Percentiles rank a stretch among this genome's conserved stretches.
Evolutionary conservation across 2,888 invertebrate genomes (phyloP).

Genomic region (Pollenia amentaria): DNA sequence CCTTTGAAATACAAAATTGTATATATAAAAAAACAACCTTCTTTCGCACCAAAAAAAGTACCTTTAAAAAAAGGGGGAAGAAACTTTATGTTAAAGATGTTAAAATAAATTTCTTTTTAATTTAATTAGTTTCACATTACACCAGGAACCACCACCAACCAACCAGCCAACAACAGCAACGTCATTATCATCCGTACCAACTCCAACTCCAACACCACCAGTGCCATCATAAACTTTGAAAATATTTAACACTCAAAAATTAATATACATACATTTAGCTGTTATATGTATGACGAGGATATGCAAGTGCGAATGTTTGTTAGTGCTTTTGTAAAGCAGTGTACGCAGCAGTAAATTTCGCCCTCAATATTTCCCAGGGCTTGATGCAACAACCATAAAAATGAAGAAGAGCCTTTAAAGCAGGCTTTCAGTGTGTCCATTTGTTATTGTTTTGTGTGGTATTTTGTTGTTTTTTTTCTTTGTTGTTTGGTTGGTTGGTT

Average conservation of each 20-base stretch:
- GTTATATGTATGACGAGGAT: constrained; percentile 38
- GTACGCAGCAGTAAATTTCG: constrained; percentile 61
- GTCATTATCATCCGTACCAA: constrained; percentile 45
- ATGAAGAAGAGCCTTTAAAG: constrained; percentile 45
- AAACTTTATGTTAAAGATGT: constrained; percentile 72
- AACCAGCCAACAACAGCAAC: constrained; percentile 20
- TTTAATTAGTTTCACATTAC: constrained; percentile 75
- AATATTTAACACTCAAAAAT: constrained; percentile 72
- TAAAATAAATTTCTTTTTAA: constrained; percentile 75
- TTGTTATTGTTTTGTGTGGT: constrained; percentile 71
- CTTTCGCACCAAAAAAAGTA: constrained; percentile 27
- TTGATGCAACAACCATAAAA: constrained; percentile 17
- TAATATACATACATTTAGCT: constrained; percentile 72
- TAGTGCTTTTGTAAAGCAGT: constrained; percentile 56
- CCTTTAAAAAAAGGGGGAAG: constrained; percentile 61
- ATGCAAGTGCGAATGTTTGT: neutral
- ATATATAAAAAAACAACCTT: constrained; percentile 44
- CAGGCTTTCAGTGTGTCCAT: constrained; percentile 65
- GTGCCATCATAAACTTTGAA: constrained; percentile 58
- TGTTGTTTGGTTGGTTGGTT: neutral
- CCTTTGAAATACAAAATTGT: constrained; percentile 42
- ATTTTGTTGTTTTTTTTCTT: constrained; percentile 43
- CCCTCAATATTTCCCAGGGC: constrained; percentile 73
- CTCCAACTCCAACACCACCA: constrained; percentile 3
- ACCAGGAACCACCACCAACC: constrained; percentile 62